phyloP scores from a whole-genome alignment of 2,888 invertebrate genomes.

The Corbicula japonica region DNA sequence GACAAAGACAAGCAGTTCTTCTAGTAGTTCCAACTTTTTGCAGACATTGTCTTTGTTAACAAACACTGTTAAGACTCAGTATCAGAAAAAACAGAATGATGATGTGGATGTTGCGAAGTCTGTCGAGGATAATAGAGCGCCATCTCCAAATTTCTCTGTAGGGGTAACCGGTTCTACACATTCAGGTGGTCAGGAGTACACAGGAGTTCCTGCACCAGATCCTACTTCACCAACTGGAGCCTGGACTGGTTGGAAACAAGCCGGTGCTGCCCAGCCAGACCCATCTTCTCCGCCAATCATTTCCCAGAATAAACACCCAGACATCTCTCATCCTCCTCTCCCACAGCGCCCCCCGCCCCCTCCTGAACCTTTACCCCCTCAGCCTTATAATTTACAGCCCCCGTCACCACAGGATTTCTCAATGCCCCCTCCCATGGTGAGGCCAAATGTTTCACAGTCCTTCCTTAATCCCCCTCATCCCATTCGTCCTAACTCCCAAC shows the following conservation, averaged over 20 bases:
- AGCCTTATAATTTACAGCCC: constrained; percentile 41
- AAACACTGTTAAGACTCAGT: constrained; percentile 75
- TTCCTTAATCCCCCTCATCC: constrained; percentile 49
- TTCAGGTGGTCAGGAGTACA: constrained; percentile 21
- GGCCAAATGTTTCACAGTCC: constrained; percentile 41
- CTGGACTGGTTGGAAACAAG: constrained; percentile 80
- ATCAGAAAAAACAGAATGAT: constrained; percentile 62
- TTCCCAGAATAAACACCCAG: constrained; percentile 42
- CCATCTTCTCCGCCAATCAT: constrained; percentile 54
- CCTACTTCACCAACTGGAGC: constrained; percentile 65
- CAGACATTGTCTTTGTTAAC: constrained; percentile 79
- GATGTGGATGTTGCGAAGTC: constrained; percentile 9
- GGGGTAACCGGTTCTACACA: constrained; percentile 21
- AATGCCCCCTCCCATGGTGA: constrained; percentile 40
- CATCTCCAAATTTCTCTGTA: constrained; percentile 26
- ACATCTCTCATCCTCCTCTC: constrained; percentile 51
- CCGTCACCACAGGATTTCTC: constrained; percentile 55
- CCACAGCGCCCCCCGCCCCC: constrained; percentile 48
- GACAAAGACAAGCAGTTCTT: constrained; percentile 76
- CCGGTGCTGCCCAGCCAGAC: constrained; percentile 54
- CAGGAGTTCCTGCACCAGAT: constrained; percentile 49
- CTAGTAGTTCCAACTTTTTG: constrained; percentile 76
- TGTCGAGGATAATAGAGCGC: constrained; percentile 12
- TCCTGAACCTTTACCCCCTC: constrained; percentile 34
- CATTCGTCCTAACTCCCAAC: constrained; percentile 27